Evolutionary conservation across 2,113 vertebrate genomes (phyloP).

Genomic region (Hippoglossus stenolepis): DNA sequence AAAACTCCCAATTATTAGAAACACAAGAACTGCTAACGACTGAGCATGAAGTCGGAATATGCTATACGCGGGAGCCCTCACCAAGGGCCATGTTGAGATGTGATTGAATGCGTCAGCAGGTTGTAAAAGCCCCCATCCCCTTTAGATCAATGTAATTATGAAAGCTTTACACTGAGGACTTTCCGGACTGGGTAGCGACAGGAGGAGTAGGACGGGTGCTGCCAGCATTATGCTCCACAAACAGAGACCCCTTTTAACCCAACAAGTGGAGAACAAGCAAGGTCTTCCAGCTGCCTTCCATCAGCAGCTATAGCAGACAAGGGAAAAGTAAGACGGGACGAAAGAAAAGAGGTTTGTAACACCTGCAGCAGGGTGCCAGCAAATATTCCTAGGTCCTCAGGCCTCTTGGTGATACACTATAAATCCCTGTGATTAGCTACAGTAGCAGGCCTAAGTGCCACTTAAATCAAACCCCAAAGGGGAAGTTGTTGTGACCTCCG

Average conservation of each 20-base stretch:
- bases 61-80: constrained; percentile 64
- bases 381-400: constrained; percentile 54
- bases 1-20: constrained; percentile 80
- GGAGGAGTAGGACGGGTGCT: constrained; percentile 28
- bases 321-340: constrained; percentile 19
- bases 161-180: constrained; percentile 61
- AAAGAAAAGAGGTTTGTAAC: constrained; percentile 63
- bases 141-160: constrained; percentile 74
- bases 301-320: constrained; percentile 57
- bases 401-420: constrained; percentile 68
- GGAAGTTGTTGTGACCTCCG: constrained; percentile 61
- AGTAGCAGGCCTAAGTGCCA: constrained; percentile 63
- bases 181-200: constrained; percentile 57
- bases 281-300: constrained; percentile 71
- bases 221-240: constrained; percentile 43
- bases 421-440: constrained; percentile 77
- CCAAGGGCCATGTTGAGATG: constrained; percentile 65
- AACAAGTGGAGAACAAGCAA: constrained; percentile 54
- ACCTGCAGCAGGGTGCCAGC: constrained; percentile 69
- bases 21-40: constrained; percentile 54
- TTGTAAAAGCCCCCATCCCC: constrained; percentile 66
- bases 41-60: constrained; percentile 72
- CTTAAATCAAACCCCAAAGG: constrained; percentile 63
- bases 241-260: constrained; percentile 48
- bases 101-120: constrained; percentile 72